Conservation (phyloP, 2,113 vertebrate genomes). For the Martes martes region DNA sequence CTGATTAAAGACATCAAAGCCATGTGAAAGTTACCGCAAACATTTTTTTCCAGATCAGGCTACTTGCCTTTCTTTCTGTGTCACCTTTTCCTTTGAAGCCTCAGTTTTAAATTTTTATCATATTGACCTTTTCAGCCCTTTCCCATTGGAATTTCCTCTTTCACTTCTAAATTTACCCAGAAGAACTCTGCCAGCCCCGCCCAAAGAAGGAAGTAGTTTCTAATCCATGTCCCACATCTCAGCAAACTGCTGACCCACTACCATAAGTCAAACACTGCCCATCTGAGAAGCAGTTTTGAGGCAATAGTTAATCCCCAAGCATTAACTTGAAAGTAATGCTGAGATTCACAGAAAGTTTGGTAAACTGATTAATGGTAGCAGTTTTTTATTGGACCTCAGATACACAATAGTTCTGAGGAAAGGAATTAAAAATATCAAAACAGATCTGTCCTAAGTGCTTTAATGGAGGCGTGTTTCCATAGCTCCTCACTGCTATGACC, state of each 20-base stretch:
- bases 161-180: constrained; percentile 43
- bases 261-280: neutral
- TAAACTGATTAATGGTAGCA: neutral
- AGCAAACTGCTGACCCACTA: neutral
- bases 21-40: neutral
- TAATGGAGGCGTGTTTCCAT: neutral
- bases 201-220: neutral
- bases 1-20: neutral
- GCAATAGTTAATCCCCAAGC: neutral
- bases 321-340: neutral
- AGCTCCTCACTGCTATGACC: neutral
- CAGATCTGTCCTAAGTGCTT: neutral
- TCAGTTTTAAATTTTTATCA: neutral
- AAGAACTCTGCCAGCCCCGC: neutral
- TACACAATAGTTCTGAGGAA: neutral
- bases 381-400: neutral
- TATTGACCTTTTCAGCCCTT: neutral
- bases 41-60: neutral
- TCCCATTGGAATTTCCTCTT: constrained; percentile 42
- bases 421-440: neutral
- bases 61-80: neutral
- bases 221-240: neutral
- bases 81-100: neutral
- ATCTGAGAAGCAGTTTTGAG: neutral
- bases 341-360: neutral